Evolutionary conservation across 2,888 invertebrate genomes (phyloP).

Genomic region (Antheraea yamamai): DNA sequence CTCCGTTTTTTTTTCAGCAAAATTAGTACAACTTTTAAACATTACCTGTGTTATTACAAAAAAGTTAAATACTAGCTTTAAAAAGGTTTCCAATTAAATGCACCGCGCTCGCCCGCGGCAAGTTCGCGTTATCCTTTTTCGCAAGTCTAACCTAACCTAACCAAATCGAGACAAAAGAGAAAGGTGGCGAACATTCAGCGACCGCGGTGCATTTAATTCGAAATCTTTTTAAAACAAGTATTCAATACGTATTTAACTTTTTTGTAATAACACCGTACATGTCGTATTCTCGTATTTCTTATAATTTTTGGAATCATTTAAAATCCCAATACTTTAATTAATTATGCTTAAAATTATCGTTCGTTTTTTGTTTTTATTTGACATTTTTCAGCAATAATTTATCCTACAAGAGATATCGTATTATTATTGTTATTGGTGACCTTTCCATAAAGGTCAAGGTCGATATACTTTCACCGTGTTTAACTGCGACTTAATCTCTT

Average conservation of each 20-base stretch:
- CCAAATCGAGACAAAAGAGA: no score
- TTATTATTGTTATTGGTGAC: neutral
- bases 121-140: no score
- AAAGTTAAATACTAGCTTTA: no score
- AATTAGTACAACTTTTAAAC: neutral
- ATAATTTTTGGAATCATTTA: neutral
- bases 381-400: neutral
- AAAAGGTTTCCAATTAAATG: no score
- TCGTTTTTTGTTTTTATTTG: neutral
- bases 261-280: no score
- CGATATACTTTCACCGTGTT: neutral
- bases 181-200: no score
- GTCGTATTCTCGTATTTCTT: neutral
- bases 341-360: neutral
- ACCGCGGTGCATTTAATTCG: no score
- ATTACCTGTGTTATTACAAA: no score
- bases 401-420: neutral
- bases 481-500: neutral
- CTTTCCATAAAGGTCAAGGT: conserved; percentile 8
- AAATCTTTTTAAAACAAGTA: no score
- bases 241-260: no score
- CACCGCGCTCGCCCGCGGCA: no score
- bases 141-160: no score
- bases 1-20: neutral
- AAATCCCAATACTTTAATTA: neutral